Conservation (phyloP, 2,888 invertebrate genomes). For the Sericinus montela region DNA sequence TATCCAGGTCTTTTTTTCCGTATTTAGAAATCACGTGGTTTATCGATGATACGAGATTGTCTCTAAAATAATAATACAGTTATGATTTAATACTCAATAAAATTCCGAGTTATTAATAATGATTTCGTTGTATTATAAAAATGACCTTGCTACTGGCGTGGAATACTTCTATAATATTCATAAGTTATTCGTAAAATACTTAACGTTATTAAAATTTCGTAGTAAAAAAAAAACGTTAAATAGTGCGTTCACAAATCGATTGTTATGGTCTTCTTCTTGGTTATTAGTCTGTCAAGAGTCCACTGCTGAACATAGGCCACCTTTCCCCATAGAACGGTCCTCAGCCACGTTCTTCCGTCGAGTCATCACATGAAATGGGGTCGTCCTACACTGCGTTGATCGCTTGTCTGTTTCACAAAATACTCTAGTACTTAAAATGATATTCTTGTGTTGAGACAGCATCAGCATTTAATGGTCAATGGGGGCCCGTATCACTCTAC, state of each 20-base stretch:
- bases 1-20: not conserved
- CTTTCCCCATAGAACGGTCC: too few relatives aligned
- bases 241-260: conserved; percentile 6
- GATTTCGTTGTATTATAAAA: conserved; percentile 11
- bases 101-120: conserved; percentile 9
- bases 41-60: conserved; percentile 3
- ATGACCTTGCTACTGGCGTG: conserved; percentile 14
- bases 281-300: too few relatives aligned
- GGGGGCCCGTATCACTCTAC: too few relatives aligned
- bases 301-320: too few relatives aligned
- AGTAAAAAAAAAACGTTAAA: conserved; percentile 7
- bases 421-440: too few relatives aligned
- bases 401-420: too few relatives aligned
- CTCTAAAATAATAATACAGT: not conserved
- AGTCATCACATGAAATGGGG: too few relatives aligned
- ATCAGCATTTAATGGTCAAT: too few relatives aligned
- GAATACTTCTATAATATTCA: not conserved
- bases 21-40: conserved; percentile 17
- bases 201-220: not conserved
- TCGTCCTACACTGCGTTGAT: too few relatives aligned
- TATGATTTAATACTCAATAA: conserved; percentile 21
- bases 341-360: too few relatives aligned
- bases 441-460: too few relatives aligned
- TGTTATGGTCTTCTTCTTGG: too few relatives aligned
- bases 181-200: not conserved